A percentile compares a stretch with the other conserved stretches of the same genome.
Conservation (phyloP, 2,888 invertebrate genomes). For the Argynnis bischoffii region DNA sequence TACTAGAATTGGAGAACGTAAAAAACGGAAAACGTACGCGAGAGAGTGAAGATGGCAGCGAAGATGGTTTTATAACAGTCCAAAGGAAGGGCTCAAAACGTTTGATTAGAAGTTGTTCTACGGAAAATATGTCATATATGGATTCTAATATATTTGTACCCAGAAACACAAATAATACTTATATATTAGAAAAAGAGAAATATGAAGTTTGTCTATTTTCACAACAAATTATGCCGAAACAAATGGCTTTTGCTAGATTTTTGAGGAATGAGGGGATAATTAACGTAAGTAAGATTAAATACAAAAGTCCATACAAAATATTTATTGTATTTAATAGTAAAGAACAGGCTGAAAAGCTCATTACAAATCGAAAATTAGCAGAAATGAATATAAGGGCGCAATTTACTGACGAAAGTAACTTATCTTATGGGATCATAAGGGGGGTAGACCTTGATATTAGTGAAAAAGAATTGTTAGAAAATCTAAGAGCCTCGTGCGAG, state of each 20-base stretch:
- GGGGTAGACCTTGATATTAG: constrained; percentile 35
- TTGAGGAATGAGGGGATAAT: constrained; percentile 32
- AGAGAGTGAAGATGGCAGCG: no score
- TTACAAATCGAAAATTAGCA: constrained; percentile 31
- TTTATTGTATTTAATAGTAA: constrained; percentile 29
- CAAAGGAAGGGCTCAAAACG: no score
- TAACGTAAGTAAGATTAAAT: constrained; percentile 37
- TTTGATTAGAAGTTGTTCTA: no score
- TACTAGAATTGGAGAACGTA: no score
- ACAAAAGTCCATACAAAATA: constrained; percentile 33
- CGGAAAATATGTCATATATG: no score
- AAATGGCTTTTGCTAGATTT: constrained; percentile 38
- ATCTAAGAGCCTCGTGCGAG: neutral
- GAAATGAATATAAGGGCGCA: constrained; percentile 32
- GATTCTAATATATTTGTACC: no score
- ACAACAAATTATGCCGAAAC: constrained; percentile 33
- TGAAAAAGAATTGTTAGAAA: constrained; percentile 30
- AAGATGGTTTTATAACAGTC: no score
- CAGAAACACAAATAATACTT: no score
- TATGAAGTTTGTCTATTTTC: constrained; percentile 38
- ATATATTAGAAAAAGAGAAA: neutral
- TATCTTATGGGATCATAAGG: constrained; percentile 36
- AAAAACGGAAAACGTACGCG: no score
- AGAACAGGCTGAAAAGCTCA: constrained; percentile 32
- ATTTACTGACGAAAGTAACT: constrained; percentile 21